Evolutionary conservation across 2,888 invertebrate species (phyloP).

Genomic region (Dexiosoma caninum): DNA sequence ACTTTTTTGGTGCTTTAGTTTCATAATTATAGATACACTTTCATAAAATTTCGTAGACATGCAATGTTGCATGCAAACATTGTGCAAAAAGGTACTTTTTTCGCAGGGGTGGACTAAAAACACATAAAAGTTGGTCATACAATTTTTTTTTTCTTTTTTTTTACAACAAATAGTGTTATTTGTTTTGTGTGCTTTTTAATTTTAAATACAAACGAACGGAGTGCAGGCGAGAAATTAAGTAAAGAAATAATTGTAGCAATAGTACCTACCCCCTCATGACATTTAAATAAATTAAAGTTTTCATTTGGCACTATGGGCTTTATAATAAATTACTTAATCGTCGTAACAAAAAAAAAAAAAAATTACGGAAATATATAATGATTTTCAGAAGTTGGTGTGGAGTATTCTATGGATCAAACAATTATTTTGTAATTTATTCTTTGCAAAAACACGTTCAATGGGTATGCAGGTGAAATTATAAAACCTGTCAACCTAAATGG

Average conservation of each 20-base stretch:
- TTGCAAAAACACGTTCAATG: too few species aligned
- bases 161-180: slow-evolving; percentile 16
- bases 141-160: neutral
- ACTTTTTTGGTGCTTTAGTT: slow-evolving; percentile 17
- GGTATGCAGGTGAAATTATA: too few species aligned
- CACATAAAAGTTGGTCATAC: slow-evolving; percentile 48
- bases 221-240: slow-evolving; percentile 4
- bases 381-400: neutral
- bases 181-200: neutral
- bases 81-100: slow-evolving; percentile 1
- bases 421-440: neutral
- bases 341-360: neutral
- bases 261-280: neutral
- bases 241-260: neutral
- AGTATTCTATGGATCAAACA: neutral
- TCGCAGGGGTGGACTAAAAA: slow-evolving; percentile 22
- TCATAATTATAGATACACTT: slow-evolving; percentile 60
- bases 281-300: slow-evolving; percentile 13
- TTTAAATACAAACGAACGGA: neutral
- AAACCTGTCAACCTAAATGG: too few species aligned
- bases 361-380: neutral
- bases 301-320: slow-evolving; percentile 1
- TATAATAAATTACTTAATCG: slow-evolving; percentile 3
- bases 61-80: slow-evolving; percentile 57
- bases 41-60: slow-evolving; percentile 53